phyloP scores from a whole-genome alignment of 2,888 invertebrate species.

The Scaptomyza parva region DNA sequence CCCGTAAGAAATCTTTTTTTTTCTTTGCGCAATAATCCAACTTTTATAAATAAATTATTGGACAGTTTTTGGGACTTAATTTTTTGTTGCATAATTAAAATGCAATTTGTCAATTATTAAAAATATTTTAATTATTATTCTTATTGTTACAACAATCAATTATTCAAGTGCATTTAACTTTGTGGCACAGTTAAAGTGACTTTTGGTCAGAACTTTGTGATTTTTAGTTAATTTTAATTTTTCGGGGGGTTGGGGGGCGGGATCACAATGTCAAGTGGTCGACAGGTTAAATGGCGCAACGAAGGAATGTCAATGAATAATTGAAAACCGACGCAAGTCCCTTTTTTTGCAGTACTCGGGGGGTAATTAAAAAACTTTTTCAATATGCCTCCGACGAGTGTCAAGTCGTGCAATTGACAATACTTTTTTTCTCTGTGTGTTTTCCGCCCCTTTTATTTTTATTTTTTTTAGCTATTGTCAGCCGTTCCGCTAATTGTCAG shows the following conservation, averaged over 20 bases:
- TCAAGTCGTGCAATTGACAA: slow-evolving; percentile 62
- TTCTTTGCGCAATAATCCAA: slow-evolving; percentile 22
- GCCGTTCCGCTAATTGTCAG: slow-evolving; percentile 52
- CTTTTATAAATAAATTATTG: slow-evolving; percentile 13
- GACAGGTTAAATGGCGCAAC: slow-evolving; percentile 68
- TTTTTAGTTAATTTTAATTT: neutral
- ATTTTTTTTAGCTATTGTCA: slow-evolving; percentile 48
- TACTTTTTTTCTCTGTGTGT: slow-evolving; percentile 19
- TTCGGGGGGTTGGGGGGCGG: neutral
- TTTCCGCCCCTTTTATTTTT: neutral
- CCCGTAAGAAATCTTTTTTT: slow-evolving; percentile 34
- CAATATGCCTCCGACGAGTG: slow-evolving; percentile 51
- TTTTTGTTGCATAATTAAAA: slow-evolving; percentile 35
- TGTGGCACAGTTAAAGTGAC: slow-evolving; percentile 32
- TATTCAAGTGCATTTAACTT: slow-evolving; percentile 32
- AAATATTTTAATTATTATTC: slow-evolving; percentile 22
- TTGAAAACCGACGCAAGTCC: slow-evolving; percentile 61
- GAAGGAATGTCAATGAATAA: slow-evolving; percentile 70
- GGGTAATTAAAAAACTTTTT: slow-evolving; percentile 76
- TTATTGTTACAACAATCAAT: slow-evolving; percentile 9
- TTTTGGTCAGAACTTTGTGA: slow-evolving; percentile 34
- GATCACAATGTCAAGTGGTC: slow-evolving; percentile 60
- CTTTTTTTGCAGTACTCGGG: slow-evolving; percentile 23
- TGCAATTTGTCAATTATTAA: slow-evolving; percentile 6
- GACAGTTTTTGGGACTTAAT: slow-evolving; percentile 2